These are phyloP conservation scores for Cepaea hortensis DNA, from an alignment of 2,888 invertebrate genomes.

Conservation along the genomic window DNA sequence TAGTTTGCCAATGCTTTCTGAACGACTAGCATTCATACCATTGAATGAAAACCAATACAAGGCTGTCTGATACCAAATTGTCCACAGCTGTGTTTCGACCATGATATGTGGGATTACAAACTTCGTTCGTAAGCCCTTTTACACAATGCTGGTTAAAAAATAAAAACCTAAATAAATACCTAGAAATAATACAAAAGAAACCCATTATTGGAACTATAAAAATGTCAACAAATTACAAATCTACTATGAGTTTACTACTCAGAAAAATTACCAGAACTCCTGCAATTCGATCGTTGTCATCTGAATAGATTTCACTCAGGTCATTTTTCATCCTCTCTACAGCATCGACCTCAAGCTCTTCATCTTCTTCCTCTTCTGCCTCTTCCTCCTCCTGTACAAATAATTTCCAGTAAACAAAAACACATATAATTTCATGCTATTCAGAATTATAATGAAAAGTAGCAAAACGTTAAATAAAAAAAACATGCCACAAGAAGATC, in stretches of 20 bases:
- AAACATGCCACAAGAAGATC: too few species aligned
- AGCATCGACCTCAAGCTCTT: slow-evolving; percentile 75
- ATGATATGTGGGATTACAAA: too few species aligned
- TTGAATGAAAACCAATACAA: too few species aligned
- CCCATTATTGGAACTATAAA: neutral
- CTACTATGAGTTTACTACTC: neutral
- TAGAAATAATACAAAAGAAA: neutral
- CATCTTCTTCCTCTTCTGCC: slow-evolving; percentile 75
- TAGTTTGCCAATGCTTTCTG: too few species aligned
- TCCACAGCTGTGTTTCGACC: too few species aligned
- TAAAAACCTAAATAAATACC: too few species aligned
- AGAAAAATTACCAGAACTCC: slow-evolving; percentile 65
- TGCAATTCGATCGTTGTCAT: slow-evolving; percentile 69
- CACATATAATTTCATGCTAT: neutral
- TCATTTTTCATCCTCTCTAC: slow-evolving; percentile 74
- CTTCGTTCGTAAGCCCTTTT: too few species aligned
- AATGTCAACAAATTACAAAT: too few species aligned
- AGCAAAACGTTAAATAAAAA: too few species aligned
- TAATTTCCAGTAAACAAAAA: neutral
- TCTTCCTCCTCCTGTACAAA: slow-evolving; percentile 70
- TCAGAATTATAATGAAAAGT: neutral
- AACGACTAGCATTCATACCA: too few species aligned
- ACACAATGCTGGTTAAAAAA: too few species aligned
- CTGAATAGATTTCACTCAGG: slow-evolving; percentile 72
- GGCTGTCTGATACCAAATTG: too few species aligned